These are phyloP conservation scores for Plectus sambesii DNA, from an alignment of 1,140 invertebrate species.

Conservation along the genomic window DNA sequence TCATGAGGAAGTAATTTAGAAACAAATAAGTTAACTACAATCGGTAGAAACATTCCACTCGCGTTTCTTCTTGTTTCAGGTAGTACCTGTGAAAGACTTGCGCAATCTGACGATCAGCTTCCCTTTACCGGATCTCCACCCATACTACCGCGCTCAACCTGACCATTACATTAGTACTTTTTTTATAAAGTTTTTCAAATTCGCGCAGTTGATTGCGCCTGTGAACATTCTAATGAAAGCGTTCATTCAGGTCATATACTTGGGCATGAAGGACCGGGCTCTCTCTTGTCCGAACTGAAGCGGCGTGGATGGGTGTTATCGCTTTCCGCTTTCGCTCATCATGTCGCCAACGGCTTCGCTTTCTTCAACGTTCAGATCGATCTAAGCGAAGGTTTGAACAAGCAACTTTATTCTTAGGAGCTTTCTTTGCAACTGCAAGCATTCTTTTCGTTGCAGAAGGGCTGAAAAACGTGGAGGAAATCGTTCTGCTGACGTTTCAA, in stretches of 20 bases:
- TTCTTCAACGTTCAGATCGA: constrained; percentile 79
- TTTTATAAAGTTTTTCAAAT: too few species aligned
- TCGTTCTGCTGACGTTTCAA: constrained; percentile 61
- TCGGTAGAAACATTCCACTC: too few species aligned
- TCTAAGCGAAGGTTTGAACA: constrained; percentile 77
- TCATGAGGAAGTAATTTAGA: too few species aligned
- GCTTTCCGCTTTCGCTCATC: constrained; percentile 63
- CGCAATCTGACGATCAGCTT: constrained; percentile 74
- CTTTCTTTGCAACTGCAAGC: too few species aligned
- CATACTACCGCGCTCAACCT: constrained; percentile 75
- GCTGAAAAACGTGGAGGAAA: constrained; percentile 65
- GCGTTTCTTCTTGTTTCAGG: too few species aligned
- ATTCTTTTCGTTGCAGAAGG: too few species aligned
- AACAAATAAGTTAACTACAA: too few species aligned
- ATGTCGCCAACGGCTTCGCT: constrained; percentile 67
- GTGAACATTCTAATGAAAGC: constrained; percentile 2
- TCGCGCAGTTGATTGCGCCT: too few species aligned
- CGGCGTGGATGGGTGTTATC: constrained; percentile 76
- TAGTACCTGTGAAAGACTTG: constrained; percentile 86
- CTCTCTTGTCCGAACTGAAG: constrained; percentile 75
- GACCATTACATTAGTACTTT: constrained; percentile 63
- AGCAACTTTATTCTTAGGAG: too few species aligned
- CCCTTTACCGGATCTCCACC: constrained; percentile 69
- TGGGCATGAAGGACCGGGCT: constrained; percentile 85
- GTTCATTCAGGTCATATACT: constrained; percentile 62